A percentile compares a stretch with the other conserved stretches of the same genome.
These are phyloP conservation scores for Eumacrocentrus americanus DNA, from an alignment of 2,888 invertebrate genomes.

Conservation along the genomic window DNA sequence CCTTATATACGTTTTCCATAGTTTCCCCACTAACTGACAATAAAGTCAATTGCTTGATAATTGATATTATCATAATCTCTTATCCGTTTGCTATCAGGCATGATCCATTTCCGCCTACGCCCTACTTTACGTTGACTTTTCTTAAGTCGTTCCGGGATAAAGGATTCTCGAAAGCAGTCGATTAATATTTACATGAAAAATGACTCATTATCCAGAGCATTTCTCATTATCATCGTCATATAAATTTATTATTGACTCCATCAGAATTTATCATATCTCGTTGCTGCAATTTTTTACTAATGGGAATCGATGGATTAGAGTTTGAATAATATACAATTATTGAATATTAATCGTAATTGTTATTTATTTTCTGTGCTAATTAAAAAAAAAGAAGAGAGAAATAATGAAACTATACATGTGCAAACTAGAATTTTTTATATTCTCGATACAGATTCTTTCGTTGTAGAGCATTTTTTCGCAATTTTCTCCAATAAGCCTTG, in stretches of 20 bases:
- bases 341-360: too few relatives aligned
- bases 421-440: too few relatives aligned
- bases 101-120: conserved; percentile 17
- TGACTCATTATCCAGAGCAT: background rate
- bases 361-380: too few relatives aligned
- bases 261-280: too few relatives aligned
- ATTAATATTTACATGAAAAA: background rate
- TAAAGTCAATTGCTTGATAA: conserved; percentile 13
- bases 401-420: too few relatives aligned
- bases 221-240: background rate
- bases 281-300: too few relatives aligned
- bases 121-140: background rate
- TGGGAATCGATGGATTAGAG: too few relatives aligned
- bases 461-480: conserved; percentile 70
- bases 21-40: conserved; percentile 17
- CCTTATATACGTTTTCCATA: background rate
- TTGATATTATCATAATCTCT: conserved; percentile 32
- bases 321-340: too few relatives aligned
- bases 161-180: background rate
- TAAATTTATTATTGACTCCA: background rate
- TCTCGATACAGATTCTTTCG: conserved; percentile 70
- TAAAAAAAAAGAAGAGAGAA: too few relatives aligned
- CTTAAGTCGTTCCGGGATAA: background rate
- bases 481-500: conserved; percentile 81
- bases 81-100: conserved; percentile 22